Evolutionary conservation across 2,797 vertebrate species (phyloP), one percentile per base, ranked within the genome.

Genomic region (Poecilia gillii): DNA sequence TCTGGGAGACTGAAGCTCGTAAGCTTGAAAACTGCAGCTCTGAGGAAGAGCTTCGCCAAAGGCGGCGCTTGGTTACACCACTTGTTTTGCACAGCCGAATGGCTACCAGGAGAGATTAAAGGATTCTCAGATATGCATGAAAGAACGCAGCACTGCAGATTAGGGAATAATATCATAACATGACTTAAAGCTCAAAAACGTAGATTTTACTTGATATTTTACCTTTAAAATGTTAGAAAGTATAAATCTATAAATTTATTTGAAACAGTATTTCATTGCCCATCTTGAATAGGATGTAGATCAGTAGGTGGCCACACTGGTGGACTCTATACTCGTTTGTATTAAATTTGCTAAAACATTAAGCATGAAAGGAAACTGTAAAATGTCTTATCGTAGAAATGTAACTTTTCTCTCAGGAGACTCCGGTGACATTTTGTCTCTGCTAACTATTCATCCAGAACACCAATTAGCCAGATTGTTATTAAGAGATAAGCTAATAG

Each of bases 361-460:
- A 9, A 66, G 62, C 62, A 11, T 66, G 18, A 66, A 39, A 33
- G 33, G 62, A 66, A 39, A 66, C 8, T 23, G 62, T 36, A 39
- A 39, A 66, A 66, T 23, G 7, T 66, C 8, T 23, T 9, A 39
- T 66, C 2, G 16, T 39, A 66, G 62, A 66, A 39, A 12, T 20
- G 36, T 1, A 11, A 66, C 18, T 11, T 9, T 39, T 20, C 33
- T 39, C 62, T 66, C 62, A 39, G 62, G 62, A 66, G 62, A 39
- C 62, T 36, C 16, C 18, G 23, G 33, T 66, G 62, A 66, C 62
- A 39, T 66, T 39, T 36, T 20, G 8, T 66, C 7, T 39, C 18
- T 66, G 62, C 33, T 66, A 66, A 66, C 62, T 23, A 9, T 66
- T 66, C 62, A 66, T 66, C 18, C 62, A 39, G 33, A 66, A 66